Base-by-base conservation (phyloP, 2,888 invertebrate species). In the Idaea aversata region DNA sequence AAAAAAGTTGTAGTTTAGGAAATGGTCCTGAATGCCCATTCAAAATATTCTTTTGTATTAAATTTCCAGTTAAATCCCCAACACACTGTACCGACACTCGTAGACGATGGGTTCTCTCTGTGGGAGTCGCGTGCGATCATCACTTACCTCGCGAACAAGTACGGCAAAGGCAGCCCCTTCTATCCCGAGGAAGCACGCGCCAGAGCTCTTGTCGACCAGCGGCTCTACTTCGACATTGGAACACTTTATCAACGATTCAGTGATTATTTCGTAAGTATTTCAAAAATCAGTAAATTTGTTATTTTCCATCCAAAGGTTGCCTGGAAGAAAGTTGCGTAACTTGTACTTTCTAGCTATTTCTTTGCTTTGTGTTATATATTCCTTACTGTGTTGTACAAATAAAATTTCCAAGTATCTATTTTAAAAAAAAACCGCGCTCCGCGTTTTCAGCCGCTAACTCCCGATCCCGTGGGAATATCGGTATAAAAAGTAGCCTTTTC, bases 71-170 rank as follows among this genome's bases (percentile, higher is more conserved):
- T 97, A 60, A 97, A 97, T 85, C 97, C 97, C 0, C 97, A 97
- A 88, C 97, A 97, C 85, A 95, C 95, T 57, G 94, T 98, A 69
- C 98, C 98, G 7, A 97, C 97, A 0, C 86, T 98, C 65, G 95
- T 96, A 70, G 98, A 98, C 88, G 95, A 96, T 78, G 97, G 97
- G 0, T 95, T 97, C 80, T 88, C 94, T 7, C 86, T 98, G 68
- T 96, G 96, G 94, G 98, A 98, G 90, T 97, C 97, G 62, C 96
- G 97, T 61, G 96, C 97, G 71, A 97, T 98, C 82, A 94, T 95
- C 85, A 93, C 94, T 0, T 98, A 98, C 87, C 93, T 98, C 81
- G 96, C 94, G 47, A 95, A 95, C 87, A 95, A 96, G 80, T 97
- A 97, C 83, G 97, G 95, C 65, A 96, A 96, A 84, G 95, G 96